A percentile compares a stretch with the other conserved stretches of the same genome.
phyloP scores from a whole-genome alignment of 2,797 vertebrate species.

The Kryptopterus vitreolus region DNA sequence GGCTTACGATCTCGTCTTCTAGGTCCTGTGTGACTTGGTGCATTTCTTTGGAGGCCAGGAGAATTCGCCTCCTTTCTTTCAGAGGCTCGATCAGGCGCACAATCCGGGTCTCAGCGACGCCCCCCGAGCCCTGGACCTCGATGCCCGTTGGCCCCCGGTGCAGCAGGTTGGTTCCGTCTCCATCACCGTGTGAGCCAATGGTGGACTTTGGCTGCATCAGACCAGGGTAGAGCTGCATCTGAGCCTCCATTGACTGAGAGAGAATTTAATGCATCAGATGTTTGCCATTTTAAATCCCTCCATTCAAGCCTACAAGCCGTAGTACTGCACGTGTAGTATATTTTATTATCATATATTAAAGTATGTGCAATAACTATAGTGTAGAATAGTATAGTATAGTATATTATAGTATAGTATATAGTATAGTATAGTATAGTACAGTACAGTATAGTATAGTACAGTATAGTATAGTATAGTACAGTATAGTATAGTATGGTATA shows the following conservation, averaged over 20 bases:
- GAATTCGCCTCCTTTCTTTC: conserved; percentile 87
- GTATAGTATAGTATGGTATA: background rate
- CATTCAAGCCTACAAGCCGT: background rate
- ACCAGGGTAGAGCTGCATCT: conserved; percentile 89
- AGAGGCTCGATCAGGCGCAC: conserved; percentile 91
- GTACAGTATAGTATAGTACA: background rate
- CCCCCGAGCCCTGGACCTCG: conserved; percentile 77
- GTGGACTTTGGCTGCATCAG: conserved; percentile 80
- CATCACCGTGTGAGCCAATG: conserved; percentile 62
- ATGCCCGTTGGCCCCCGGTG: conserved; percentile 71
- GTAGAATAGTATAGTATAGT: background rate
- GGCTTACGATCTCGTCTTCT: conserved; percentile 90
- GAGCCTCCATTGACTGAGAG: conserved; percentile 85
- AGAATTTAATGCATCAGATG: background rate
- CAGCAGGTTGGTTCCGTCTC: conserved; percentile 73
- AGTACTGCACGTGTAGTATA: background rate
- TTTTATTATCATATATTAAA: background rate
- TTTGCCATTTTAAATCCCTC: background rate
- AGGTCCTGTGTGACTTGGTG: conserved; percentile 92
- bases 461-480: background rate
- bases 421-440: background rate
- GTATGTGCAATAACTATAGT: background rate
- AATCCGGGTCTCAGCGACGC: conserved; percentile 82
- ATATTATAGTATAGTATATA: background rate
- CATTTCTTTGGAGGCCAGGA: conserved; percentile 92